Percentiles rank a stretch among this genome's conserved stretches.
Conservation (phyloP, 1,140 invertebrate genomes). For the Oreohelix idahoensis region DNA sequence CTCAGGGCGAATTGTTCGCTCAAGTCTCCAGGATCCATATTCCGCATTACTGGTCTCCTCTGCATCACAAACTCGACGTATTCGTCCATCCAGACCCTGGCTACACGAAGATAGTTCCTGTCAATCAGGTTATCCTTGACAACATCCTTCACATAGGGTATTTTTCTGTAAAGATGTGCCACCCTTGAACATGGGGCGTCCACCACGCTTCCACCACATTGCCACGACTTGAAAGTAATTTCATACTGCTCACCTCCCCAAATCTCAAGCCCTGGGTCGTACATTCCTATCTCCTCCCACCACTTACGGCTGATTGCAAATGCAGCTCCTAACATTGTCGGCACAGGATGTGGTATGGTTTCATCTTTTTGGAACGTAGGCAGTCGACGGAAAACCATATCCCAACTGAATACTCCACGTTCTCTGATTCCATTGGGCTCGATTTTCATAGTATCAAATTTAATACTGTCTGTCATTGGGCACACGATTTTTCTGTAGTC, state of each 20-base stretch:
- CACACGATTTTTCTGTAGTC: neutral
- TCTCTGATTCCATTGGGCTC: neutral
- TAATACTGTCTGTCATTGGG: neutral
- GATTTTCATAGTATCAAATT: neutral
- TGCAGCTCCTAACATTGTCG: constrained; percentile 81
- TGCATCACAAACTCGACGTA: neutral
- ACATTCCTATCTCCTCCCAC: constrained; percentile 66
- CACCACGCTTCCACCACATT: constrained; percentile 16
- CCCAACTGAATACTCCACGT: neutral
- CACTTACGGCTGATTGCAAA: constrained; percentile 78
- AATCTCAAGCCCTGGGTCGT: constrained; percentile 77
- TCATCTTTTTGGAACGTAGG: neutral
- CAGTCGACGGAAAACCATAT: neutral
- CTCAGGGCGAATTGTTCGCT: neutral
- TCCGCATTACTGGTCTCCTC: neutral
- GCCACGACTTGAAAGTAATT: constrained; percentile 83
- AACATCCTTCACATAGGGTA: neutral
- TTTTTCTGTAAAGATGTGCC: constrained; percentile 35
- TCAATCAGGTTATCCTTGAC: neutral
- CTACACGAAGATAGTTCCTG: neutral
- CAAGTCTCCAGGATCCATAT: neutral
- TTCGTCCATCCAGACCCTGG: neutral
- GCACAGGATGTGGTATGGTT: neutral
- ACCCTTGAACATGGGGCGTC: constrained; percentile 44
- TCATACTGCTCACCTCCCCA: constrained; percentile 96